phyloP scores from a whole-genome alignment of 2,113 vertebrate genomes.

The Tautogolabrus adspersus region DNA sequence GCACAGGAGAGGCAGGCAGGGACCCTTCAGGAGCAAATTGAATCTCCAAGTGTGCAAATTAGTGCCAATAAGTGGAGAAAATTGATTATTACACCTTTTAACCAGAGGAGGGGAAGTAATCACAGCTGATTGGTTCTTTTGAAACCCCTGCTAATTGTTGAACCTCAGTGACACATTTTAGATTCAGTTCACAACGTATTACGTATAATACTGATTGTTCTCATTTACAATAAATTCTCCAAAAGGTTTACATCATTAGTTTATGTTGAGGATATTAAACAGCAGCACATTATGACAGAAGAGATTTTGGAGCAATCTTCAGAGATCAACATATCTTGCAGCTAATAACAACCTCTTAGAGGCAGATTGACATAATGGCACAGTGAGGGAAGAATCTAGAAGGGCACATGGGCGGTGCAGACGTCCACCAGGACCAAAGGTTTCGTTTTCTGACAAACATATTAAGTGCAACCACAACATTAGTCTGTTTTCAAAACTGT shows the following conservation, averaged over 20 bases:
- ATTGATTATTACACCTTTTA: slow-evolving; percentile 45
- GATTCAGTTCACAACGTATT: background rate
- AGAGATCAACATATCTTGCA: slow-evolving; percentile 1
- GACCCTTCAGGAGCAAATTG: slow-evolving; percentile 20
- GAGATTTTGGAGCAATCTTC: too few relatives aligned
- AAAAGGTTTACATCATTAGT: too few relatives aligned
- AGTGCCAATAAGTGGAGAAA: slow-evolving; percentile 29
- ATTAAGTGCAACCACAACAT: background rate
- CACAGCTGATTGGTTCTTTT: slow-evolving; percentile 19
- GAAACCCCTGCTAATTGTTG: background rate
- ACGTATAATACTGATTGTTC: background rate
- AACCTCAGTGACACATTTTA: background rate
- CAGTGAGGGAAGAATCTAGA: background rate
- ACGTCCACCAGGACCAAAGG: background rate
- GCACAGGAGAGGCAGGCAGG: background rate
- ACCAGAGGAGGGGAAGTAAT: slow-evolving; percentile 8
- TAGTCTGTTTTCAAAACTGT: background rate
- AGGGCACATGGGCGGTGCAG: background rate
- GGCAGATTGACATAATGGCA: background rate
- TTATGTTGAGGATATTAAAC: background rate
- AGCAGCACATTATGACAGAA: background rate
- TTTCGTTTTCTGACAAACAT: background rate
- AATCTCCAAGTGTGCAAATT: slow-evolving; percentile 31
- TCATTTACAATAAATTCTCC: too few relatives aligned
- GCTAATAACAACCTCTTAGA: background rate